A percentile compares a stretch with the other conserved stretches of the same genome.
These are phyloP conservation scores for Gorsachius goisagi DNA, from an alignment of 2,113 vertebrate species.

Conservation along the genomic window DNA sequence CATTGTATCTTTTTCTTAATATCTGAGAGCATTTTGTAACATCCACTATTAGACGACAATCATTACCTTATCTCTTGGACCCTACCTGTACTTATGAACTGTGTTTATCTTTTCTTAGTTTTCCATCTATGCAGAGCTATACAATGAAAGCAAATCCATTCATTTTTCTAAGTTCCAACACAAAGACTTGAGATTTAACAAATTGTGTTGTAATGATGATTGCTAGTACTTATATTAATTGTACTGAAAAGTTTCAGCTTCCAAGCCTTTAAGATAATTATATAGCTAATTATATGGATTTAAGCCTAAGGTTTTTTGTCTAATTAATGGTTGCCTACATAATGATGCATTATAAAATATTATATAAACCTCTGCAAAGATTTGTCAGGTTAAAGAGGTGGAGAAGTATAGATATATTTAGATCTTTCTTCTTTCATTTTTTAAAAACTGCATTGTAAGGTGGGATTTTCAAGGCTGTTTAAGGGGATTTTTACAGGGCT, in stretches of 20 bases:
- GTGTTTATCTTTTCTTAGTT: not conserved
- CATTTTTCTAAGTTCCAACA: not conserved
- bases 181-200: not conserved
- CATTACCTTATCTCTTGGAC: not conserved
- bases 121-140: not conserved
- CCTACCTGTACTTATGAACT: not conserved
- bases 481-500: not conserved
- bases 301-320: not conserved
- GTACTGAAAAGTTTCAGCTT: not conserved
- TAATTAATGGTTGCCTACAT: not conserved
- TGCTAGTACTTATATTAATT: not conserved
- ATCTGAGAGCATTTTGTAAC: not conserved
- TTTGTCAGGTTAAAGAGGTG: not conserved
- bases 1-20: not conserved
- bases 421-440: not conserved
- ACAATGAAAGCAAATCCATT: not conserved
- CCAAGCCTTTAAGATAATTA: not conserved
- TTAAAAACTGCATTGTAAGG: not conserved
- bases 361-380: not conserved
- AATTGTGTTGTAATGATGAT: not conserved
- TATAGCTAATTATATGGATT: not conserved
- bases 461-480: not conserved
- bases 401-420: not conserved
- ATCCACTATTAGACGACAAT: not conserved
- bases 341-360: not conserved